Conservation (phyloP, 2,113 vertebrate genomes). For the Alectura lathami region DNA sequence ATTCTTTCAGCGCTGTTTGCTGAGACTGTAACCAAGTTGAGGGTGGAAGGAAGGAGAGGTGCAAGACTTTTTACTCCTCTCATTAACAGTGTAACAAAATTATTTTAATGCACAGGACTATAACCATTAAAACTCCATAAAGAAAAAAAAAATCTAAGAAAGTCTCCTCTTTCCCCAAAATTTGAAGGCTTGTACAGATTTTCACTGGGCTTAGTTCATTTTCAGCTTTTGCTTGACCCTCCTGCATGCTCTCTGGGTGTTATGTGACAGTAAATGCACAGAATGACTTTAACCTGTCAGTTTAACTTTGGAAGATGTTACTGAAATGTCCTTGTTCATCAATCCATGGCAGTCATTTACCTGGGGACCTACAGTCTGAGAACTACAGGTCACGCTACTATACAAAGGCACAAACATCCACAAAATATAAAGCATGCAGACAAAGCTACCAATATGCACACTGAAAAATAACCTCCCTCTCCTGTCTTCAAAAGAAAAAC, state of each 20-base stretch:
- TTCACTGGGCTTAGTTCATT: neutral
- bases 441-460: neutral
- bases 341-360: constrained; percentile 16
- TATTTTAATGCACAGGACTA: neutral
- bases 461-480: neutral
- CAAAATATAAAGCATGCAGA: neutral
- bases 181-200: neutral
- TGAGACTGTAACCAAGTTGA: neutral
- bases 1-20: neutral
- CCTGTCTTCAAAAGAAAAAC: neutral
- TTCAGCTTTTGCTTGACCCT: neutral
- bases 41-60: too few species aligned
- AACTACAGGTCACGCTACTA: neutral
- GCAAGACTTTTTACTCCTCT: neutral
- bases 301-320: constrained; percentile 27
- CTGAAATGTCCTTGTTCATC: constrained; percentile 32
- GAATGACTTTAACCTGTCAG: constrained; percentile 12
- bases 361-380: constrained; percentile 2
- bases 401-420: neutral
- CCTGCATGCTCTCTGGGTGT: neutral
- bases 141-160: neutral
- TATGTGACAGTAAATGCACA: neutral
- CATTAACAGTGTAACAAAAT: neutral
- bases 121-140: neutral
- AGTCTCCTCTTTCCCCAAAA: neutral